Conservation (phyloP, 1,140 invertebrate genomes). For the Ceratina japonica region DNA sequence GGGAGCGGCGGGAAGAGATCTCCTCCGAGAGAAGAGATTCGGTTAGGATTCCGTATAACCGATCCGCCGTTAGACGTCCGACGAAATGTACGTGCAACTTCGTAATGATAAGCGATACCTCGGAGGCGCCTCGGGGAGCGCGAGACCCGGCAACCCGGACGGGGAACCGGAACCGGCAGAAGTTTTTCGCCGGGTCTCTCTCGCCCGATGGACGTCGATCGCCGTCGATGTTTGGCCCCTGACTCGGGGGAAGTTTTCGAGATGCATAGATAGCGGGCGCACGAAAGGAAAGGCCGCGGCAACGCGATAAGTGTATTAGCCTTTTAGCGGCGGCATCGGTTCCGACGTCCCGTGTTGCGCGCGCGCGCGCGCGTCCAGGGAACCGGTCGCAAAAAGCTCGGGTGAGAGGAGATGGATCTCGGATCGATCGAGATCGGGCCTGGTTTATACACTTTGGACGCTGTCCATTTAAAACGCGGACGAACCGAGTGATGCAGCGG, state of each 20-base stretch:
- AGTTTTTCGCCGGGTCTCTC: too few species aligned
- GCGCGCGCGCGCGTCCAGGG: not conserved
- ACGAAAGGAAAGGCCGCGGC: not conserved
- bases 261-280: not conserved
- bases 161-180: not conserved
- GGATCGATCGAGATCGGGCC: not conserved
- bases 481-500: not conserved
- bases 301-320: conserved; percentile 14
- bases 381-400: not conserved
- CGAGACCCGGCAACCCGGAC: not conserved
- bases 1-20: conserved; percentile 53
- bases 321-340: conserved; percentile 4
- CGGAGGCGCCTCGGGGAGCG: conserved; percentile 49
- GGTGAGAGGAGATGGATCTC: not conserved
- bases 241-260: not conserved
- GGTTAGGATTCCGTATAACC: conserved; percentile 75
- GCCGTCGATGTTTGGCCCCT: not conserved
- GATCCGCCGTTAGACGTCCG: conserved; percentile 66
- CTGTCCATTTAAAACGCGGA: not conserved
- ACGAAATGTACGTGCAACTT: conserved; percentile 70
- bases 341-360: not conserved
- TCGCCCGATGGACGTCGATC: not conserved
- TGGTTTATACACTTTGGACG: not conserved
- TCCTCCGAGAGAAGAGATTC: conserved; percentile 71
- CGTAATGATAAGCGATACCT: conserved; percentile 68